These are phyloP conservation scores for Meloidogyne floridensis DNA, from an alignment of 1,140 invertebrate species.

Conservation along the genomic window DNA sequence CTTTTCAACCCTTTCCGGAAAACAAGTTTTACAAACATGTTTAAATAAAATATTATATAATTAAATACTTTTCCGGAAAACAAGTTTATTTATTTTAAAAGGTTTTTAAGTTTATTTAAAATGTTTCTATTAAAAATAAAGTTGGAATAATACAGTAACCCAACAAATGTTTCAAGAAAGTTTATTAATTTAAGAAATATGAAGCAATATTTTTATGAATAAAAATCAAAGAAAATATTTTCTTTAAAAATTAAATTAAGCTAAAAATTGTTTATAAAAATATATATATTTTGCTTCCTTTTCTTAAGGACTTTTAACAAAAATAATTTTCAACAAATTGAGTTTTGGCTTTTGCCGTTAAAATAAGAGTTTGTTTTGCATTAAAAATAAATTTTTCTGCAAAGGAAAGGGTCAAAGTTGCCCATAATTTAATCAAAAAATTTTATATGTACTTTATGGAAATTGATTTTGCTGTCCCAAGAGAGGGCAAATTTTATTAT, in stretches of 20 bases:
- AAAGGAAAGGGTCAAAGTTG: slow-evolving; percentile 24
- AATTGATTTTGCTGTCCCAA: background rate
- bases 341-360: background rate
- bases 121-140: too few relatives aligned
- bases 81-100: too few relatives aligned
- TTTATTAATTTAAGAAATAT: too few relatives aligned
- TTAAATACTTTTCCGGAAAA: too few relatives aligned
- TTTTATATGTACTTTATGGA: background rate
- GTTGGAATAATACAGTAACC: too few relatives aligned
- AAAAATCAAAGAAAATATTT: background rate
- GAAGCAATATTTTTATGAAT: too few relatives aligned
- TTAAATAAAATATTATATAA: too few relatives aligned
- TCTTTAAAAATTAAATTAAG: background rate
- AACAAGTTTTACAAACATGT: background rate
- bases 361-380: background rate
- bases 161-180: too few relatives aligned
- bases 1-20: background rate
- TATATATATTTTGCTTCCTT: background rate
- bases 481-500: background rate
- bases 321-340: background rate
- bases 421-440: background rate
- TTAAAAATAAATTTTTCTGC: background rate
- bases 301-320: background rate
- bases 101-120: too few relatives aligned
- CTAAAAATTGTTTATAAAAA: background rate